phyloP scores from a whole-genome alignment of 1,140 invertebrate species.

The Pogonomyrmex barbatus region DNA sequence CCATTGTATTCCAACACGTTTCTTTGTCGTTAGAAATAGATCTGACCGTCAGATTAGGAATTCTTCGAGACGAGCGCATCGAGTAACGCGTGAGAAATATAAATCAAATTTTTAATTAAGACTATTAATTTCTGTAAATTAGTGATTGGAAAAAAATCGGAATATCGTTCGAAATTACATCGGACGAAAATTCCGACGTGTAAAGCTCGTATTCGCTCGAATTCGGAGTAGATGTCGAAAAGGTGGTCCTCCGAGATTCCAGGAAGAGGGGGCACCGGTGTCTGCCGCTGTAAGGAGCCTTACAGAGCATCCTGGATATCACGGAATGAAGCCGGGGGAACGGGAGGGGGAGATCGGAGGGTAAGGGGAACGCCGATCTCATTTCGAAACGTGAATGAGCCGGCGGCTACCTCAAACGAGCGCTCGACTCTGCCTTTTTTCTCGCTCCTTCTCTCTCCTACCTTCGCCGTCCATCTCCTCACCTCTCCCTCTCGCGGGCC shows the following conservation, averaged over 20 bases:
- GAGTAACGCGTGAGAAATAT: neutral
- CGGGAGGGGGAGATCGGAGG: conserved; percentile 32
- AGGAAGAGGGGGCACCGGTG: conserved; percentile 19
- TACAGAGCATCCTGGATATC: conserved; percentile 38
- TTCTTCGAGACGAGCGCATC: neutral
- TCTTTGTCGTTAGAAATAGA: neutral
- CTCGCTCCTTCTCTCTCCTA: conserved; percentile 66
- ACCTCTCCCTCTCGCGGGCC: conserved; percentile 55
- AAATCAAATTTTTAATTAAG: neutral
- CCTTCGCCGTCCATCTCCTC: conserved; percentile 64
- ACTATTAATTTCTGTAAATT: neutral
- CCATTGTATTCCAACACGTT: neutral
- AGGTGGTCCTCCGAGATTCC: neutral
- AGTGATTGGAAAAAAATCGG: neutral
- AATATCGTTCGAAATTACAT: conserved; percentile 21
- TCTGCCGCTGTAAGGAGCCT: conserved; percentile 20
- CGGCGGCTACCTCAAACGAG: conserved; percentile 83
- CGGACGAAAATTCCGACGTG: neutral
- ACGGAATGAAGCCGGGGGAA: neutral
- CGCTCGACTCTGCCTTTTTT: conserved; percentile 69
- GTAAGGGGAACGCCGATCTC: conserved; percentile 78
- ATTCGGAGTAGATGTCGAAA: neutral
- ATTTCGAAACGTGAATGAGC: conserved; percentile 83
- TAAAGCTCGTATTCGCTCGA: neutral
- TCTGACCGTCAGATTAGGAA: neutral